These are phyloP conservation scores for Plectropomus leopardus DNA, from an alignment of 2,113 vertebrate genomes.

Conservation along the genomic window DNA sequence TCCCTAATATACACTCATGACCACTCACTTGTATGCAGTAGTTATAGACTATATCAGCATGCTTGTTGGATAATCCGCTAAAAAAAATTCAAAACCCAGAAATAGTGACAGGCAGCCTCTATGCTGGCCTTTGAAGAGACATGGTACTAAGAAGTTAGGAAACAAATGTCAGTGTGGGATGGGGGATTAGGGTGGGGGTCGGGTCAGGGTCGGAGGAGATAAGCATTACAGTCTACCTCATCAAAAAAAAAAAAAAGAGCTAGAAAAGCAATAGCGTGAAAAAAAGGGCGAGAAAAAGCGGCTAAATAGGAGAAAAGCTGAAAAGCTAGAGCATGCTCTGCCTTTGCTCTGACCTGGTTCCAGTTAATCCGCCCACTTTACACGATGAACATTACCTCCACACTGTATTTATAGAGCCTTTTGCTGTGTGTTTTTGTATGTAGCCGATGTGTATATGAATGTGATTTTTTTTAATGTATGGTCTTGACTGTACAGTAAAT, in stretches of 20 bases:
- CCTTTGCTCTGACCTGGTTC: slow-evolving; percentile 79
- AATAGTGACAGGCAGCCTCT: slow-evolving; percentile 41
- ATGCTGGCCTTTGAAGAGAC: slow-evolving; percentile 11
- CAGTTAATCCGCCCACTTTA: slow-evolving; percentile 77
- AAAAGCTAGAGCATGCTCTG: slow-evolving; percentile 62
- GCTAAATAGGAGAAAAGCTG: slow-evolving; percentile 62
- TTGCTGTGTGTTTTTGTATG: slow-evolving; percentile 51
- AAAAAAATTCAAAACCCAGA: slow-evolving; percentile 32
- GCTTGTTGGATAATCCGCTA: slow-evolving; percentile 19
- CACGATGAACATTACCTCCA: slow-evolving; percentile 75
- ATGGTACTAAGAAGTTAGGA: slow-evolving; percentile 11
- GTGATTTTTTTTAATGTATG: slow-evolving; percentile 21
- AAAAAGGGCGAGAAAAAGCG: slow-evolving; percentile 42
- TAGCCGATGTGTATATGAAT: slow-evolving; percentile 37
- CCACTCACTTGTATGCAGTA: too few species aligned
- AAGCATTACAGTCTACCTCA: slow-evolving; percentile 39
- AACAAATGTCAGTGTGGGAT: slow-evolving; percentile 26
- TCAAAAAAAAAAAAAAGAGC: slow-evolving; percentile 38
- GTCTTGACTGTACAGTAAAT: slow-evolving; percentile 38
- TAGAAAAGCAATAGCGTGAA: slow-evolving; percentile 16
- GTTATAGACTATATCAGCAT: slow-evolving; percentile 8
- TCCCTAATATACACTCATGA: background rate
- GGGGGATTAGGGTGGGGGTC: slow-evolving; percentile 6
- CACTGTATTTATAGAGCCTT: slow-evolving; percentile 76
- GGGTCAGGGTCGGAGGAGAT: too few species aligned